These are phyloP conservation scores for Bhutanitis thaidina DNA, from an alignment of 2,888 invertebrate species.

Conservation along the genomic window DNA sequence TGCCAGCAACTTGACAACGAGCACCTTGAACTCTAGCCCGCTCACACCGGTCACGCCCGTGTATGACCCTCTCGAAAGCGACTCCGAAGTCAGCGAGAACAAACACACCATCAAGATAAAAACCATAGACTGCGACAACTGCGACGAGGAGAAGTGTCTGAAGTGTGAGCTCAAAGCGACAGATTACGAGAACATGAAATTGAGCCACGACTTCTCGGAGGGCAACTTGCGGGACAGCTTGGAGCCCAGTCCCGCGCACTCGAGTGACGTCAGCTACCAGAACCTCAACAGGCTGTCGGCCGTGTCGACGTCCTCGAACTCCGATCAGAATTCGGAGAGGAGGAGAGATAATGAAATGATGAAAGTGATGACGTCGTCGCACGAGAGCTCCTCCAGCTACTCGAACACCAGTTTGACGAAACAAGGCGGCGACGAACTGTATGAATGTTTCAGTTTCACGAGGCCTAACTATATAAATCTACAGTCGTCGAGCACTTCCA, in stretches of 20 bases:
- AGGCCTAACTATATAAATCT: conserved; percentile 71
- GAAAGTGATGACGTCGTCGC: conserved; percentile 69
- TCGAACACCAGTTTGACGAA: conserved; percentile 58
- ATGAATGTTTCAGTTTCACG: conserved; percentile 62
- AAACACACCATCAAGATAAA: conserved; percentile 63
- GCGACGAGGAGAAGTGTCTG: conserved; percentile 58
- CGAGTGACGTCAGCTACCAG: conserved; percentile 70
- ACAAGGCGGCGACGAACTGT: conserved; percentile 48
- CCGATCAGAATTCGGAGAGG: conserved; percentile 45
- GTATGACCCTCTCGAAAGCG: conserved; percentile 68
- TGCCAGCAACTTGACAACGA: conserved; percentile 49
- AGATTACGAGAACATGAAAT: conserved; percentile 49
- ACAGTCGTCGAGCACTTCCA: conserved; percentile 65
- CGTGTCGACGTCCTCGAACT: conserved; percentile 64
- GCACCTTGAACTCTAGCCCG: conserved; percentile 58
- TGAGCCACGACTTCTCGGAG: conserved; percentile 30
- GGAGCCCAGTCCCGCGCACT: conserved; percentile 59
- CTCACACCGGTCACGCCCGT: conserved; percentile 57
- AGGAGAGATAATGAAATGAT: conserved; percentile 41
- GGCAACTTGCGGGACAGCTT: conserved; percentile 45
- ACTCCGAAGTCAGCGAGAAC: conserved; percentile 65
- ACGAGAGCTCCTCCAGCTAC: conserved; percentile 68
- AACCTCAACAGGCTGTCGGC: conserved; percentile 71
- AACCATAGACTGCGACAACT: conserved; percentile 50
- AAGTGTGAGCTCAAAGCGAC: conserved; percentile 68